Evolutionary conservation across 2,797 vertebrate species (phyloP), one percentile per base, ranked within the genome.

Genomic region (Muscicapa striata): DNA sequence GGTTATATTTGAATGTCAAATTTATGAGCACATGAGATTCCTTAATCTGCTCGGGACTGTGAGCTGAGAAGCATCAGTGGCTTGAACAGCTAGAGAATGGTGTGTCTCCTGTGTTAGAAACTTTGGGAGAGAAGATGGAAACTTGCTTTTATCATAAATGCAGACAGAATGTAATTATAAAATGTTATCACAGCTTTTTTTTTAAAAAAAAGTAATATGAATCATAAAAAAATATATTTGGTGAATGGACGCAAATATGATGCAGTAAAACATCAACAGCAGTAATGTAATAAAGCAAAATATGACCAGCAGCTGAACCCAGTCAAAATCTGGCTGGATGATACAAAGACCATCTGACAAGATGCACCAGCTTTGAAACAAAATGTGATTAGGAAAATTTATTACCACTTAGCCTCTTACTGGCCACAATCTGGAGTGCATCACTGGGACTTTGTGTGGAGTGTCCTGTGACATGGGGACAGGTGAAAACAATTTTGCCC

Each of bases 351-450:
- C n/a, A 63, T 45, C 63, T 86, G 90, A 85, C 40, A 86, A 75
- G 57, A 67, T 68, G 59, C 52, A 76, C 91, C 59, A 89, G 32
- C 51, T 88, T 89, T 86, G 46, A 45, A 67, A 69, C 46, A 77
- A 95, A 95, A 95, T 84, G 27, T 58, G 38, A 85, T 93, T 93
- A 84, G n/a, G 49, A 79, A 81, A 78, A 77, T 66, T 15, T 86
- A 81, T 43, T 87, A 49, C 16, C 27, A 91, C 79, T 96, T 93
- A 89, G 76, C 29, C 20, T 63, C 22, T 87, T 86, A 48, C 20
- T 84, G 40, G 30, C 40, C 9, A 15, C 13, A 27, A 89, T 91
- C n/a, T 89, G 54, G 70, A 88, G 51, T 84, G 24, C 48, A 66
- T 93, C 85, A 77, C n/a, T 77, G 62, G 12, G 29, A 27, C 21